Evolutionary conservation across 2,888 invertebrate genomes (phyloP).

Genomic region (Silvanus unidentatus): DNA sequence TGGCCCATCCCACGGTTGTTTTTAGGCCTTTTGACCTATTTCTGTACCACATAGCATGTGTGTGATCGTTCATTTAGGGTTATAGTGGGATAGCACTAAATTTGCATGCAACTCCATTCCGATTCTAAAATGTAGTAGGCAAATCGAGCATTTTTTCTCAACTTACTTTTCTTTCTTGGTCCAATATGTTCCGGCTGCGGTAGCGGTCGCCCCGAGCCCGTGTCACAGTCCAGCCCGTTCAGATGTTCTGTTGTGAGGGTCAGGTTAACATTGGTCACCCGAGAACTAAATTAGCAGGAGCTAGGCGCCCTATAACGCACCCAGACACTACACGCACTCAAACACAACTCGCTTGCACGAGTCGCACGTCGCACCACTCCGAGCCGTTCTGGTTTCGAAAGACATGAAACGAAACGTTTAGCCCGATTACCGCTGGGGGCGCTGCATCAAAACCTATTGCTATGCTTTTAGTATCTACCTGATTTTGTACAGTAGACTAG

Average conservation of each 20-base stretch:
- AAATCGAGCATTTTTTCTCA: too few relatives aligned
- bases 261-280: conserved; percentile 46
- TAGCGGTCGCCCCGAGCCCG: conserved; percentile 45
- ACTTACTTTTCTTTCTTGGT: conserved; percentile 45
- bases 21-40: conserved; percentile 23
- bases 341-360: conserved; percentile 34
- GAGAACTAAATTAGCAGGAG: conserved; percentile 36
- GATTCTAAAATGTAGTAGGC: too few relatives aligned
- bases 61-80: not conserved
- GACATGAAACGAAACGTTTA: not conserved
- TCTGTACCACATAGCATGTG: conserved; percentile 1
- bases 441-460: conserved; percentile 16
- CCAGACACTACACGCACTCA: conserved; percentile 45
- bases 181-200: conserved; percentile 46
- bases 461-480: too few relatives aligned
- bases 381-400: conserved; percentile 39
- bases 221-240: conserved; percentile 41
- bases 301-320: conserved; percentile 42
- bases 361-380: conserved; percentile 38
- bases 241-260: conserved; percentile 43
- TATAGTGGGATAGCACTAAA: not conserved
- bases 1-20: conserved; percentile 23
- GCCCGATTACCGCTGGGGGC: conserved; percentile 24
- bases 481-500: too few relatives aligned
- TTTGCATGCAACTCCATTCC: not conserved